phyloP scores from a whole-genome alignment of 1,140 invertebrate species.

The Bombus impatiens region DNA sequence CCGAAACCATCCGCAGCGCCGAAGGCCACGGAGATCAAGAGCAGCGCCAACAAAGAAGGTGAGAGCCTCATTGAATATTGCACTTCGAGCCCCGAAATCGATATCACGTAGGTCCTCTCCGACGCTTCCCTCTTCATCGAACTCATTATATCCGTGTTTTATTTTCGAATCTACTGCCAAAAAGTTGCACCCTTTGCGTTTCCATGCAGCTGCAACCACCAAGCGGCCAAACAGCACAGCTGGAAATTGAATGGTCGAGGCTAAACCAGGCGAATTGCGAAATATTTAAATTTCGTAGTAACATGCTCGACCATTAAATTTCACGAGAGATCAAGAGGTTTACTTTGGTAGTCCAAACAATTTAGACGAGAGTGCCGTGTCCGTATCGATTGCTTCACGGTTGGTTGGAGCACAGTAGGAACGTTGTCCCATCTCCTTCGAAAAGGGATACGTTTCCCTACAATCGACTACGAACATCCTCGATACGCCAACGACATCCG shows the following conservation, averaged over 20 bases:
- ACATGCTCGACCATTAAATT: conserved; percentile 3
- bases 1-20: conserved; percentile 86
- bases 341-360: conserved; percentile 7
- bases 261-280: neutral
- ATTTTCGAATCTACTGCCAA: conserved; percentile 36
- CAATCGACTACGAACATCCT: neutral
- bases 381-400: conserved; percentile 15
- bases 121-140: conserved; percentile 39
- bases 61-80: conserved; percentile 74
- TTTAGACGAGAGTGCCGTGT: neutral
- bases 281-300: neutral
- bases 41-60: conserved; percentile 86
- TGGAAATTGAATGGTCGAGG: neutral
- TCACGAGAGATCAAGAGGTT: conserved; percentile 2
- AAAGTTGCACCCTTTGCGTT: neutral
- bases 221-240: neutral
- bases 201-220: too few relatives aligned
- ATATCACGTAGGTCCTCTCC: conserved; percentile 44
- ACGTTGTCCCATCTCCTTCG: neutral
- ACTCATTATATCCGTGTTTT: conserved; percentile 49
- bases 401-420: neutral
- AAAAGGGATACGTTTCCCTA: neutral
- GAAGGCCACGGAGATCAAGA: conserved; percentile 86
- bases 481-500: conserved; percentile 17
- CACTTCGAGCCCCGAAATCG: conserved; percentile 47